Evolutionary conservation across 2,888 invertebrate genomes (phyloP), one percentile per base, ranked within the genome.

Genomic region (Eupithecia tripunctaria): DNA sequence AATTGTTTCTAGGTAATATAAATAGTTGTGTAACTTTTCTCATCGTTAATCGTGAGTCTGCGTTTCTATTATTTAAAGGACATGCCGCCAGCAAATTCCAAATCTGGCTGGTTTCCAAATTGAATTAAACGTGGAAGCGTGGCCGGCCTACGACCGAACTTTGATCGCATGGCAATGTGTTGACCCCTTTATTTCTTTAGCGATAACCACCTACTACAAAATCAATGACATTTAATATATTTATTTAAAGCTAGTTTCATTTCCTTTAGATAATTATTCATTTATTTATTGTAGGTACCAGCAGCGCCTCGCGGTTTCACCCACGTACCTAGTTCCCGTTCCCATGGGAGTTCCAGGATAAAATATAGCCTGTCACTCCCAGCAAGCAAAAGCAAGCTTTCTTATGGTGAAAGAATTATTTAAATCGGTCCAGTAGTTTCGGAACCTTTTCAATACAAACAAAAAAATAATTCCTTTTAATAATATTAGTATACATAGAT

Each of bases 31-130:
- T 29, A 60, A 64, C 14, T 41, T 64, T 63, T 38, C 1, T 38
- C 32, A 25, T 64, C 27, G 18, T 41, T 38, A 14, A 25, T 38
- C 38, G 85, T 82, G 84, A 86, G 84, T 86, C 84, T 81, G 86
- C 88, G 88, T 86, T 90, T 91, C 87, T 91, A 90, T 91, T 91
- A 91, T 91, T 92, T 91, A 91, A 89, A 87, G 89, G 90, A 90
- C 89, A 88, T 82, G 88, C 84, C 84, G 87, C 87, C 87, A 89
- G 90, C 90, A 88, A 90, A 91, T 91, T 90, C 88, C 84, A 87
- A 91, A 91, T 91, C 91, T 93, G 93, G 93, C 92, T 81, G 82
- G 77, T 80, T 78, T 90, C 93, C 93, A 93, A 93, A 93, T 92
- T 91, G 92, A 93, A 92, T 93, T 91, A 91, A 93, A 91, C 88